Percentiles rank a stretch among this genome's conserved stretches.
These are phyloP conservation scores for Callaeas wilsoni DNA, from an alignment of 2,113 vertebrate genomes.

Conservation along the genomic window DNA sequence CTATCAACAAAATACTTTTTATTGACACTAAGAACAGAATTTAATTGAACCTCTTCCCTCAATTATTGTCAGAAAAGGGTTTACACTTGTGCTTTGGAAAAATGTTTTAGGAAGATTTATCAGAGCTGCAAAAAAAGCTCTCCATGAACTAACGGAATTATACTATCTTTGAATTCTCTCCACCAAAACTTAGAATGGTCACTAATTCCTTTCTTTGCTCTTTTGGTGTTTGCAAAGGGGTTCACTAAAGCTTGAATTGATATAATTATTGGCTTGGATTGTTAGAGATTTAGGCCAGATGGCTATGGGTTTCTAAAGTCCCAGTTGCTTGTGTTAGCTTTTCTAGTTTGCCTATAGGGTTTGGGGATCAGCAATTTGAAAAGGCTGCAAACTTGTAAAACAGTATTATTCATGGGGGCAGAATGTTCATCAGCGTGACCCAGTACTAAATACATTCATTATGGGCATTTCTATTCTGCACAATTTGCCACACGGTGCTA, in stretches of 20 bases:
- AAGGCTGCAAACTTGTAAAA: constrained; percentile 83
- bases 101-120: constrained; percentile 59
- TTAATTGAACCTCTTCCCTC: constrained; percentile 53
- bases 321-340: constrained; percentile 80
- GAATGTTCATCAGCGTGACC: constrained; percentile 87
- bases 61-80: constrained; percentile 61
- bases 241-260: constrained; percentile 75
- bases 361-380: constrained; percentile 76
- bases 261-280: constrained; percentile 84
- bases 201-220: constrained; percentile 76
- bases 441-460: constrained; percentile 89
- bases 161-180: constrained; percentile 73
- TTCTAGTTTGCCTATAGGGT: constrained; percentile 75
- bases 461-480: constrained; percentile 82
- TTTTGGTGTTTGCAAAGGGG: constrained; percentile 72
- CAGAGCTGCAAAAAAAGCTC: constrained; percentile 57
- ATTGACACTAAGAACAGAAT: constrained; percentile 33
- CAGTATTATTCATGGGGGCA: constrained; percentile 83
- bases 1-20: constrained; percentile 52
- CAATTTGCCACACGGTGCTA: constrained; percentile 87
- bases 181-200: constrained; percentile 65
- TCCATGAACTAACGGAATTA: constrained; percentile 71
- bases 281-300: constrained; percentile 83
- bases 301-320: constrained; percentile 79
- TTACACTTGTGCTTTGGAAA: constrained; percentile 37